Percentiles rank a stretch among this genome's conserved stretches.
These are phyloP conservation scores for Tiliqua scincoides DNA, from an alignment of 2,113 vertebrate species.

Conservation along the genomic window DNA sequence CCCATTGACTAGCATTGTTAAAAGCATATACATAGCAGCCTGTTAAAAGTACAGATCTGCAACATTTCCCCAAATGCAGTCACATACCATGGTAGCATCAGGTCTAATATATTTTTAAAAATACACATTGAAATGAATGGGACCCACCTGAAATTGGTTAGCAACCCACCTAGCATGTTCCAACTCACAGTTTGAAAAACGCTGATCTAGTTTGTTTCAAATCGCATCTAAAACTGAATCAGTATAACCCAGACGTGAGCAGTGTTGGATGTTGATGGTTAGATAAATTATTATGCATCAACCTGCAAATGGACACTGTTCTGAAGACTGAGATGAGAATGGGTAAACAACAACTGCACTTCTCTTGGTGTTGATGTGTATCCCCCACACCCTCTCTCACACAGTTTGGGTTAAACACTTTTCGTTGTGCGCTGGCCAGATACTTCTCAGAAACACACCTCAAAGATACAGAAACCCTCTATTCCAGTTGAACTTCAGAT, in stretches of 20 bases:
- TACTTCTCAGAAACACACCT: neutral
- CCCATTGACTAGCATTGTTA: too few relatives aligned
- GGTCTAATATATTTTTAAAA: too few relatives aligned
- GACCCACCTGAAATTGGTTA: too few relatives aligned
- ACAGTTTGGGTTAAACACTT: neutral
- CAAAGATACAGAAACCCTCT: neutral
- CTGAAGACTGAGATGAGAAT: slow-evolving; percentile 18
- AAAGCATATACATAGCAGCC: too few relatives aligned
- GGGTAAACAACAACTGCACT: slow-evolving; percentile 22
- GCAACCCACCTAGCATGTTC: too few relatives aligned
- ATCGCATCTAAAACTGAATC: neutral
- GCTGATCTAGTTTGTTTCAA: neutral
- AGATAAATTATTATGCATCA: neutral
- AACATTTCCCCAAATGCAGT: too few relatives aligned
- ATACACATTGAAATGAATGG: too few relatives aligned
- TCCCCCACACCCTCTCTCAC: neutral
- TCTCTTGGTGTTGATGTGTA: neutral
- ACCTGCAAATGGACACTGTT: neutral
- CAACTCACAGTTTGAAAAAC: too few relatives aligned
- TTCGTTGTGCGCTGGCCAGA: neutral
- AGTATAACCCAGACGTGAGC: neutral
- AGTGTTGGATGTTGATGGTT: neutral
- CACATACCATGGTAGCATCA: too few relatives aligned
- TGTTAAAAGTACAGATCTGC: too few relatives aligned
- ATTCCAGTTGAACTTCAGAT: slow-evolving; percentile 10